Percentiles rank a stretch among this genome's conserved stretches.
phyloP scores from a whole-genome alignment of 2,113 vertebrate species.

The Leptodactylus fuscus region DNA sequence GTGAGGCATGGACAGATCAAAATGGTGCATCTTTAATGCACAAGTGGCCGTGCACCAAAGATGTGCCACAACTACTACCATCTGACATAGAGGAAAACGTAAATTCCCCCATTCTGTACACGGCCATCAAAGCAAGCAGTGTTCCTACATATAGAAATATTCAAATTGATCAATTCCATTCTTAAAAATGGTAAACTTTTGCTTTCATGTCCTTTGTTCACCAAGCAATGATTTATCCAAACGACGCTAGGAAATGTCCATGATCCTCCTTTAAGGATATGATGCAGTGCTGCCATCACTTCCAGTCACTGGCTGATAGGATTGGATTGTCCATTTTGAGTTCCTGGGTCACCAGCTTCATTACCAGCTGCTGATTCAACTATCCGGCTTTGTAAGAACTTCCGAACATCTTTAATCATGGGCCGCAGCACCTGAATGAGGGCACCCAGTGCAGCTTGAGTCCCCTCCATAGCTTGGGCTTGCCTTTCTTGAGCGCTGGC shows the following conservation, averaged over 20 bases:
- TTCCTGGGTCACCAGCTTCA: constrained; percentile 65
- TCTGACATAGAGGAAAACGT: no score
- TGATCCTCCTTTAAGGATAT: not conserved
- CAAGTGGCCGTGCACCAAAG: no score
- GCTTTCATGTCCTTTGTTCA: not conserved
- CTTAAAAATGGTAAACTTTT: not conserved
- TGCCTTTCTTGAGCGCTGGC: constrained; percentile 94
- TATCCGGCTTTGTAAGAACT: constrained; percentile 85
- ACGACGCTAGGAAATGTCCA: no score
- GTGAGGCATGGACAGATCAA: no score
- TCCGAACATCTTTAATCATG: constrained; percentile 91
- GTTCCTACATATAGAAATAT: not conserved
- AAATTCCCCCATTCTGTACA: no score
- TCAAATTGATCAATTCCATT: not conserved
- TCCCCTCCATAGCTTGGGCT: constrained; percentile 94
- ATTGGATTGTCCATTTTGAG: constrained; percentile 73
- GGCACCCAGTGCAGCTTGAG: constrained; percentile 89
- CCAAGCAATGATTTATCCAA: no score
- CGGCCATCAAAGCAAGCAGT: not conserved
- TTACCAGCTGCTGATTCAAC: constrained; percentile 62
- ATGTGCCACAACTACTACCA: no score
- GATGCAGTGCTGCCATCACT: not conserved
- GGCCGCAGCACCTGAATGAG: constrained; percentile 93
- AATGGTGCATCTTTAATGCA: no score
- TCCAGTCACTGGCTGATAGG: constrained; percentile 70